phyloP scores from a whole-genome alignment of 2,797 vertebrate genomes.

The Gymnoscopelus braueri region DNA sequence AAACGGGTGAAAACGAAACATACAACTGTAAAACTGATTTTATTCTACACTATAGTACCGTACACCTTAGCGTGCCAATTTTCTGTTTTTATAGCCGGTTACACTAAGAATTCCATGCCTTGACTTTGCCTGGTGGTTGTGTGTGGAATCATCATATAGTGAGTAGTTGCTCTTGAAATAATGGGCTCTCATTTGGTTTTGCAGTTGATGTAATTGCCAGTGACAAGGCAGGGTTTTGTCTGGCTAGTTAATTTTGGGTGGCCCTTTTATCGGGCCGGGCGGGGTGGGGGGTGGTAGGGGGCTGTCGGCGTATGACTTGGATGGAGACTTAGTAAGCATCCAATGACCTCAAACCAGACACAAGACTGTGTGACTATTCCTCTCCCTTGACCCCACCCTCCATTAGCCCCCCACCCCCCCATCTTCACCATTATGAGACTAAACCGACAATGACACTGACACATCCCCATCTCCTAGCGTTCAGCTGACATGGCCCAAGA shows the following conservation, averaged over 20 bases:
- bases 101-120: background rate
- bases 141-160: slow-evolving; percentile 45
- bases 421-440: slow-evolving; percentile 67
- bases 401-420: slow-evolving; percentile 50
- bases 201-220: slow-evolving; percentile 71
- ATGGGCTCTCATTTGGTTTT: slow-evolving; percentile 65
- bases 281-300: slow-evolving; percentile 21
- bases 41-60: slow-evolving; percentile 17
- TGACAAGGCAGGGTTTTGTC: slow-evolving; percentile 70
- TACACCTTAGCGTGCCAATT: slow-evolving; percentile 34
- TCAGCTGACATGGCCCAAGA: slow-evolving; percentile 77
- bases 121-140: slow-evolving; percentile 42
- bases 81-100: background rate
- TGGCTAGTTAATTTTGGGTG: slow-evolving; percentile 73
- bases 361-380: slow-evolving; percentile 64
- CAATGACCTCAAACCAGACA: slow-evolving; percentile 68
- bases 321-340: slow-evolving; percentile 53
- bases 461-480: slow-evolving; percentile 71
- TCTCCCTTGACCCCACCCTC: slow-evolving; percentile 53
- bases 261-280: slow-evolving; percentile 47
- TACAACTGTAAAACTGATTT: slow-evolving; percentile 39
- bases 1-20: slow-evolving; percentile 41
- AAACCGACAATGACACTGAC: slow-evolving; percentile 67
- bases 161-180: slow-evolving; percentile 49
- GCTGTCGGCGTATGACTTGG: background rate